These are phyloP conservation scores for Drosophila picticornis DNA, from an alignment of 2,888 invertebrate genomes.

Conservation along the genomic window DNA sequence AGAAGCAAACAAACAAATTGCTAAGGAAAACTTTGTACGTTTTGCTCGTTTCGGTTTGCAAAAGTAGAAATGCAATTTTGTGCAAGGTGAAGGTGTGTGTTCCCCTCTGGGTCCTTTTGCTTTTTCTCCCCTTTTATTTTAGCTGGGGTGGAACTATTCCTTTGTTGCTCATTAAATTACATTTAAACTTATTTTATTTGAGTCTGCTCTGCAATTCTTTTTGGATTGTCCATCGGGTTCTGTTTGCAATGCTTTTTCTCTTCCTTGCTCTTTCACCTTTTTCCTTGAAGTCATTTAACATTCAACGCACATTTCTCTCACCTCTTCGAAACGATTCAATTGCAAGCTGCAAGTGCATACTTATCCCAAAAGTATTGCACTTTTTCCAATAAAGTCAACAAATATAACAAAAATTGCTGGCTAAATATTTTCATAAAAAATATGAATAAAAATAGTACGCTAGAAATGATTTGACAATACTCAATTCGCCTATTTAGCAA, in stretches of 20 bases:
- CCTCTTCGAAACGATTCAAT: slow-evolving; percentile 8
- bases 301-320: slow-evolving; percentile 10
- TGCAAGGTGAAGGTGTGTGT: slow-evolving; percentile 21
- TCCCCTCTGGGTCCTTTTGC: not conserved
- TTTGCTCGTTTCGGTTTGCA: slow-evolving; percentile 36
- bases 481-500: not conserved
- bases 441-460: not conserved
- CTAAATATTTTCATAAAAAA: not conserved
- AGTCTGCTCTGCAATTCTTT: slow-evolving; percentile 28
- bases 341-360: slow-evolving; percentile 10
- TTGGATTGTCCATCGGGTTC: slow-evolving; percentile 1
- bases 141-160: slow-evolving; percentile 45
- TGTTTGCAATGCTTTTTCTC: not conserved
- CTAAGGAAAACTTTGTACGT: slow-evolving; percentile 68
- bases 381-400: not conserved
- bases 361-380: slow-evolving; percentile 5
- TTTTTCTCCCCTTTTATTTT: not conserved
- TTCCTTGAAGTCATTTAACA: slow-evolving; percentile 12
- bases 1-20: slow-evolving; percentile 75
- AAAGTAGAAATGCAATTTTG: slow-evolving; percentile 42
- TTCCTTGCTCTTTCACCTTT: not conserved
- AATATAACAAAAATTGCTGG: not conserved
- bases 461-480: not conserved
- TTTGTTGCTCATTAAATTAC: slow-evolving; percentile 70
- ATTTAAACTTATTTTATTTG: slow-evolving; percentile 48